A percentile compares a stretch with the other conserved stretches of the same genome.
Conservation (phyloP, 2,797 vertebrate genomes). For the Myripristis murdjan region DNA sequence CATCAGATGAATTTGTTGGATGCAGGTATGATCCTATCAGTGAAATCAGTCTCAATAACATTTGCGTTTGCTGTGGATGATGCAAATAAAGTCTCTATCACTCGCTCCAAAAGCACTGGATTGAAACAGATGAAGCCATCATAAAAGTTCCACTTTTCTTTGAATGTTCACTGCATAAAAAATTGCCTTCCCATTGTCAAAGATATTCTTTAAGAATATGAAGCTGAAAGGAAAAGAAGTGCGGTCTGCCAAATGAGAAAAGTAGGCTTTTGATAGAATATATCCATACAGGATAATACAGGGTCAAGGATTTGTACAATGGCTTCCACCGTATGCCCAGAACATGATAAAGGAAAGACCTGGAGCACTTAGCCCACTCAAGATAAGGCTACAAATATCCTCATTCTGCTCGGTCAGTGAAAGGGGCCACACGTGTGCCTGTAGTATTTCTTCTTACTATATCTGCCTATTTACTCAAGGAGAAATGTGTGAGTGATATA, state of each 20-base stretch:
- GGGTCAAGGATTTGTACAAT: neutral
- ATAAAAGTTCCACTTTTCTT: neutral
- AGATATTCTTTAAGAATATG: neutral
- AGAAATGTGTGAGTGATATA: neutral
- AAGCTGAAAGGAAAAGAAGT: neutral
- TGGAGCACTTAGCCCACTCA: neutral
- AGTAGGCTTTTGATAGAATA: neutral
- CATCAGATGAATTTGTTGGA: conserved; percentile 3
- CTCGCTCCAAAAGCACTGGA: neutral
- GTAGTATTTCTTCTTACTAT: neutral
- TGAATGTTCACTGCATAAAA: neutral
- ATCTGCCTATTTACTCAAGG: neutral
- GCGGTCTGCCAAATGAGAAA: neutral
- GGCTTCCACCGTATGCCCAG: conserved; percentile 6
- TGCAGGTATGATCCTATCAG: neutral
- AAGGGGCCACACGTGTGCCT: conserved; percentile 32
- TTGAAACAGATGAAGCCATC: neutral
- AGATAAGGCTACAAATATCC: neutral
- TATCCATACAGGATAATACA: neutral
- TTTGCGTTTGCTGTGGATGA: neutral
- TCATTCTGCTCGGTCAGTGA: conserved; percentile 31
- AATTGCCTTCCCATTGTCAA: neutral
- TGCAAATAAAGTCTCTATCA: neutral
- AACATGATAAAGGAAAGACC: neutral
- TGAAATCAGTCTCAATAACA: neutral